Evolutionary conservation across 2,888 invertebrate genomes (phyloP), one percentile per base, ranked within the genome.

Genomic region (Leptinotarsa tumamoca): DNA sequence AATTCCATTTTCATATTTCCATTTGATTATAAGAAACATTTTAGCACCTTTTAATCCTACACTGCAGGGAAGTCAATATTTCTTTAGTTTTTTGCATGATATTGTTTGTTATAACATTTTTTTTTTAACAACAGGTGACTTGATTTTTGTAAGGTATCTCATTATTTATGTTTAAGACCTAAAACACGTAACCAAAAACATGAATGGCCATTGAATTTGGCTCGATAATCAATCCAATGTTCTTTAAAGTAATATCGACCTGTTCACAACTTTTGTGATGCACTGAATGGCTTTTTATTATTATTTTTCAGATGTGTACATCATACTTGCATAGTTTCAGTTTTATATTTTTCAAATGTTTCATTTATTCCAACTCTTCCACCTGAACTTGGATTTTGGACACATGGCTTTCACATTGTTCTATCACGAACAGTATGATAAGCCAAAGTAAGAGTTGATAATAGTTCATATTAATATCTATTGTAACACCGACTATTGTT

Each of bases 1-100:
- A 49, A 67, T 67, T 63, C 67, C 49, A 43, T 49, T 33, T 33
- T 66, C 33, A 66, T 66, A 49, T 58, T 58, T 58, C 58, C 58
- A 58, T 58, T 58, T 23, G 23, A 58, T 58, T 4, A 23, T 58
- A 58, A 58, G 52, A 21, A 21, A 23, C 58, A 58, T 58, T 15
- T 58, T 15, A 23, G 58, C 58, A 58, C 58, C 58, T 23, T 58
- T 58, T 14, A 27, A 23, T 58, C 15, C 58, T 58, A 58, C 10
- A 21, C 4, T 58, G 21, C 21, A 15, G 23, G 58, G 58, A 58
- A 58, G 58, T 58, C 23, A 58, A 58, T 14, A 23, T 58, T 58
- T 58, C 23, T 23, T 15, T 23, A 15, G 23, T 23, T 58, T n/a
- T 23, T 18, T 58, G 58, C 15, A 58, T 58, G 58, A 23, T 23